phyloP scores from a whole-genome alignment of 2,888 invertebrate species.

The Petrophora chlorosata region DNA sequence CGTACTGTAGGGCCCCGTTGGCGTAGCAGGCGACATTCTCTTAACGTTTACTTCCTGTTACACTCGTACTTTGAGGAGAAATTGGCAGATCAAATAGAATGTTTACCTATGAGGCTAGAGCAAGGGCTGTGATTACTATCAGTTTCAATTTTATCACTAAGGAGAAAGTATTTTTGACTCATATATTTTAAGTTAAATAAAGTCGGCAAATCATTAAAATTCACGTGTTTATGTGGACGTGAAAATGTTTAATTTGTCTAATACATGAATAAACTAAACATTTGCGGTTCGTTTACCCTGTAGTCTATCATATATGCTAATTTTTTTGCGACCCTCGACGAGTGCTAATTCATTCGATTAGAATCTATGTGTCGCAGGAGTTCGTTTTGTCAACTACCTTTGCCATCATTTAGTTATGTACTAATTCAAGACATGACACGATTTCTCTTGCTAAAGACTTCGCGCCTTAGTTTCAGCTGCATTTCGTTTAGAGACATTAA shows the following conservation, averaged over 20 bases:
- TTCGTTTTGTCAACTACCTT: conserved; percentile 1
- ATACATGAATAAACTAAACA: too few species aligned
- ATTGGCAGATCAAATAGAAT: conserved; percentile 12
- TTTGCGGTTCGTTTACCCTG: conserved; percentile 53
- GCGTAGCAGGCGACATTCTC: conserved; percentile 65
- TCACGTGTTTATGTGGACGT: conserved; percentile 16
- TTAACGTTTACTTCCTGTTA: conserved; percentile 63
- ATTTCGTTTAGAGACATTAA: too few species aligned
- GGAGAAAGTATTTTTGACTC: too few species aligned
- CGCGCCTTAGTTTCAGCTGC: too few species aligned
- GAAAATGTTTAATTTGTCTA: too few species aligned
- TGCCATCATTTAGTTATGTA: not conserved
- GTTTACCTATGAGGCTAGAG: not conserved
- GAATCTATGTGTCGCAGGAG: conserved; percentile 34
- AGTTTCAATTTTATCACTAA: not conserved
- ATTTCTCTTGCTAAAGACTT: too few species aligned
- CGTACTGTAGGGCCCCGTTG: conserved; percentile 57
- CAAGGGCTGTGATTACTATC: too few species aligned
- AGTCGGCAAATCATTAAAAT: conserved; percentile 8
- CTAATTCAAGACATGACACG: too few species aligned
- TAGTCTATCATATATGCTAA: conserved; percentile 45
- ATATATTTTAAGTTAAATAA: too few species aligned
- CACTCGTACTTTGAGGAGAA: conserved; percentile 21
- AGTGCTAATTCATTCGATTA: conserved; percentile 51
- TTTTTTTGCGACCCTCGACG: conserved; percentile 42